Evolutionary conservation across 2,797 vertebrate species (phyloP).

Genomic region (Danio jaintianensis): DNA sequence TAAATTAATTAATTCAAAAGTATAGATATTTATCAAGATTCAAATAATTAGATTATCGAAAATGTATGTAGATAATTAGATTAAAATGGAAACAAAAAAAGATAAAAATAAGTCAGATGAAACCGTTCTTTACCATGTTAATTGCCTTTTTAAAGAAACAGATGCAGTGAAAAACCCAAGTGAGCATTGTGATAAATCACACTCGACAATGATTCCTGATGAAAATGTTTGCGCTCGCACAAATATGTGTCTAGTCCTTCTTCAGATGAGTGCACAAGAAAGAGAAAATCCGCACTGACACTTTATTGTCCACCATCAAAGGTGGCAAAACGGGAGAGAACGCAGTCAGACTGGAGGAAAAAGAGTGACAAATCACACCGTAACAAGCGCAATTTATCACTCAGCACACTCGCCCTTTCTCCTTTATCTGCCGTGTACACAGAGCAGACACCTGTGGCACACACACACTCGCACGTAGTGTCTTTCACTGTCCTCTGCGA

Average conservation of each 20-base stretch:
- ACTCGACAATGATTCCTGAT: neutral
- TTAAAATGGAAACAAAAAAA: no score
- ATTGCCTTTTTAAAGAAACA: no score
- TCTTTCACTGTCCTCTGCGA: slow-evolving; percentile 14
- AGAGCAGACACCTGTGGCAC: slow-evolving; percentile 50
- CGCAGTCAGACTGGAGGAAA: slow-evolving; percentile 44
- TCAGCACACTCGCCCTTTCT: slow-evolving; percentile 47
- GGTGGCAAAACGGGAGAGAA: slow-evolving; percentile 46
- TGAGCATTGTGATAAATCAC: neutral
- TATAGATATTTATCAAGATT: no score
- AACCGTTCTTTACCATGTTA: no score
- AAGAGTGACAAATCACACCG: slow-evolving; percentile 59
- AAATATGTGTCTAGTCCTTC: neutral
- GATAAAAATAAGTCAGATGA: no score
- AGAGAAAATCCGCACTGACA: slow-evolving; percentile 27
- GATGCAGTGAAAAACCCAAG: no score
- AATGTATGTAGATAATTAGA: no score
- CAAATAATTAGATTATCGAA: no score
- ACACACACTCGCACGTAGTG: neutral
- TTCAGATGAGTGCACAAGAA: slow-evolving; percentile 20
- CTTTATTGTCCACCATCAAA: slow-evolving; percentile 44
- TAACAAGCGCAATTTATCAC: slow-evolving; percentile 58
- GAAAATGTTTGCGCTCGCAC: neutral
- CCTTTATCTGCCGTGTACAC: slow-evolving; percentile 45
- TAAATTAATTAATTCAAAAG: no score